A percentile compares a stretch with the other conserved stretches of the same genome.
Evolutionary conservation across 2,888 invertebrate species (phyloP).

Genomic region (Xanthorhoe designata): DNA sequence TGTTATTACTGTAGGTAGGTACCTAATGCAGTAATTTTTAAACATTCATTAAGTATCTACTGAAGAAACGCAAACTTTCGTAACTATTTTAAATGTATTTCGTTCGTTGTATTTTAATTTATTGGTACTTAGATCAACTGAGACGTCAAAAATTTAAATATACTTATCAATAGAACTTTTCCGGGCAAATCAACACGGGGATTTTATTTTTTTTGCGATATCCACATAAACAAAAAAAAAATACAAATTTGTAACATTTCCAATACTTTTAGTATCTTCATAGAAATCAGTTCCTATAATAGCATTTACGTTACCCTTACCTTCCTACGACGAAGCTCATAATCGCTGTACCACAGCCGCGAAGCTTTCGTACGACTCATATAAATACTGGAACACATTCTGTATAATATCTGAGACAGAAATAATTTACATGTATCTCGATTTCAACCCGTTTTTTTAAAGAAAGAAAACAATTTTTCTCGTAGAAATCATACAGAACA

Average conservation of each 20-base stretch:
- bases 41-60: too few species aligned
- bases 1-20: too few species aligned
- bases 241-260: constrained; percentile 85
- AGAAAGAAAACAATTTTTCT: constrained; percentile 28
- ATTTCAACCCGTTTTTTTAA: constrained; percentile 36
- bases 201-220: constrained; percentile 39
- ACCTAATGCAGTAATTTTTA: too few species aligned
- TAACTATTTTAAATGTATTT: too few species aligned
- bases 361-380: constrained; percentile 65
- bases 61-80: too few species aligned
- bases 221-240: constrained; percentile 52
- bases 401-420: constrained; percentile 48
- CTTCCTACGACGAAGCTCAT: constrained; percentile 82
- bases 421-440: constrained; percentile 36
- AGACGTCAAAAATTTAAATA: too few species aligned
- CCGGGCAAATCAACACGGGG: background rate
- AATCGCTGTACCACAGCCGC: constrained; percentile 71
- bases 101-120: too few species aligned
- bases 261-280: constrained; percentile 80
- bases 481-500: constrained; percentile 26
- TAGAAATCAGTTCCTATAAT: constrained; percentile 78
- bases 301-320: constrained; percentile 79
- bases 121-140: too few species aligned
- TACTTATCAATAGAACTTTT: background rate
- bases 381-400: constrained; percentile 71